phyloP scores from a whole-genome alignment of 1,140 invertebrate species.

The Aphelenchoides besseyi region DNA sequence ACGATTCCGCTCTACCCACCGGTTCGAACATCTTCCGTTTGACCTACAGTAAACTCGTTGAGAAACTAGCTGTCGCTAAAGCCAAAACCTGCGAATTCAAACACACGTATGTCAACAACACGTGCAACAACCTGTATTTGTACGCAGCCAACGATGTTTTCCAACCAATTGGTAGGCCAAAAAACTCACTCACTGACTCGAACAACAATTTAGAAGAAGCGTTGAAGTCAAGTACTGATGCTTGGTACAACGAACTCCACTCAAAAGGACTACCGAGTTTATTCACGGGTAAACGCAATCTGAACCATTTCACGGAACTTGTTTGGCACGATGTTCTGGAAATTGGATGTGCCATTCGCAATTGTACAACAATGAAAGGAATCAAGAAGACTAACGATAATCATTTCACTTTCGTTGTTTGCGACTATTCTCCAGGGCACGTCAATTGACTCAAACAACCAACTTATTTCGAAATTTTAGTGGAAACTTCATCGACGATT shows the following conservation, averaged over 20 bases:
- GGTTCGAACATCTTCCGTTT: not conserved
- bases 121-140: slow-evolving; percentile 1
- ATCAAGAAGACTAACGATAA: not conserved
- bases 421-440: not conserved
- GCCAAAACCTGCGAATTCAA: not conserved
- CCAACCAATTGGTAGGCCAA: not conserved
- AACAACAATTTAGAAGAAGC: not conserved
- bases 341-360: not conserved
- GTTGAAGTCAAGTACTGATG: not conserved
- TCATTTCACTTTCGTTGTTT: not conserved
- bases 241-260: not conserved
- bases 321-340: not conserved
- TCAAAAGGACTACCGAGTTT: not conserved
- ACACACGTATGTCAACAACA: not conserved
- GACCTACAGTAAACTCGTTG: not conserved
- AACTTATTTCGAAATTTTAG: not conserved
- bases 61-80: not conserved
- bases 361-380: not conserved
- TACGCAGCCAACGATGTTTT: not conserved
- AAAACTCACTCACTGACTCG: not conserved
- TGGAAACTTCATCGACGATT: not conserved
- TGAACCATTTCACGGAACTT: not conserved
- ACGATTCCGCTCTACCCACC: not conserved
- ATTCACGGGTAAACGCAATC: not conserved
- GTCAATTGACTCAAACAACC: not conserved